These are phyloP conservation scores for Lamellibrachia columna DNA, from an alignment of 2,888 invertebrate genomes.

Conservation along the genomic window DNA sequence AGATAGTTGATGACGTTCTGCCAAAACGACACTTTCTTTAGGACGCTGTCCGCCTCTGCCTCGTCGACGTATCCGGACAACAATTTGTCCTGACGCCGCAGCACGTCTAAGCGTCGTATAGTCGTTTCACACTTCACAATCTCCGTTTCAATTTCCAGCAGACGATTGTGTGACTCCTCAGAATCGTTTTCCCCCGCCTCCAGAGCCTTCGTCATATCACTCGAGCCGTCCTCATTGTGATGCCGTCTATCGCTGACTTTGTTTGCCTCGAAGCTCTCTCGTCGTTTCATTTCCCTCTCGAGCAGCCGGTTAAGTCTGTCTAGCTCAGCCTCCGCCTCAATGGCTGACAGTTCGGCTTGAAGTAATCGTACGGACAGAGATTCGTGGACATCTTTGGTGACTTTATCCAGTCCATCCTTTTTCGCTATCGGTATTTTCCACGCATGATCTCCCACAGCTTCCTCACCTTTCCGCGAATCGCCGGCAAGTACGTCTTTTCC, in stretches of 20 bases:
- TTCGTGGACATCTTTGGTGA: background rate
- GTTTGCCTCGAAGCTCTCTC: background rate
- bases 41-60: background rate
- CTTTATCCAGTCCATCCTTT: background rate
- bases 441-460: background rate
- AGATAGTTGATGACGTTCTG: constrained; percentile 29
- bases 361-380: background rate
- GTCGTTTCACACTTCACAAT: background rate
- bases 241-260: background rate
- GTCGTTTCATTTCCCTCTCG: background rate
- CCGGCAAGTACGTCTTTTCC: background rate
- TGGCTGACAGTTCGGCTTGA: background rate
- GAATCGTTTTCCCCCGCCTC: background rate
- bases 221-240: background rate
- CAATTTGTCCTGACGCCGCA: background rate
- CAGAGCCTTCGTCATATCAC: background rate
- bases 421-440: background rate
- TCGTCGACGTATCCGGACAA: background rate
- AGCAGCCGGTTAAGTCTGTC: background rate
- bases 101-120: background rate
- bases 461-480: background rate
- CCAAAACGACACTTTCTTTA: constrained; percentile 27
- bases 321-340: background rate
- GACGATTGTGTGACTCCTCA: background rate
- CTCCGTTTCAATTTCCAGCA: background rate